Percentiles rank a stretch among this genome's conserved stretches.
Conservation (phyloP, 2,797 vertebrate species). For the Falco berigora region DNA sequence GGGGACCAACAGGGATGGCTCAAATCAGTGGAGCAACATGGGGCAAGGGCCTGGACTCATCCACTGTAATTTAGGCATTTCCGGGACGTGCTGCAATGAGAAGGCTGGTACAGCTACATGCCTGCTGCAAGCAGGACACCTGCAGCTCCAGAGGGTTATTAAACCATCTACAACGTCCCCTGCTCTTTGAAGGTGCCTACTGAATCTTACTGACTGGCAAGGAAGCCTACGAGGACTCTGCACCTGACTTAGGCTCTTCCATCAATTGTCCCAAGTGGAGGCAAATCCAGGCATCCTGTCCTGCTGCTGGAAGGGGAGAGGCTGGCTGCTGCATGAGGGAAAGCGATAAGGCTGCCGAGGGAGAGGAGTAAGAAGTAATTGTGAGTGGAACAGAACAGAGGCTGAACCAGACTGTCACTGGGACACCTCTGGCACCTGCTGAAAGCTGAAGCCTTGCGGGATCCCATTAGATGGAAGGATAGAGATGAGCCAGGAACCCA, state of each 20-base stretch:
- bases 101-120: background rate
- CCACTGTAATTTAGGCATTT: background rate
- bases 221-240: background rate
- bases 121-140: background rate
- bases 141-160: background rate
- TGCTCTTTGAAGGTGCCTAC: background rate
- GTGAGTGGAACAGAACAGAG: background rate
- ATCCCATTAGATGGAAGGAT: background rate
- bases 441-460: background rate
- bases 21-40: accelerated
- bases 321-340: background rate
- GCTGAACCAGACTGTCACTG: background rate
- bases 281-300: background rate
- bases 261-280: background rate
- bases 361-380: background rate
- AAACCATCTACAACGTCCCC: background rate
- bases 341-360: background rate
- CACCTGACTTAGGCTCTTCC: background rate
- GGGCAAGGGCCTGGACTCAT: background rate
- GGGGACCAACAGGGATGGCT: background rate
- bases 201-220: background rate
- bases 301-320: background rate
- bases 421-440: background rate
- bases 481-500: background rate
- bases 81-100: background rate